Evolutionary conservation across 2,888 invertebrate species (phyloP), one percentile per base, ranked within the genome.

Genomic region (Rhaphigaster nebulosa): DNA sequence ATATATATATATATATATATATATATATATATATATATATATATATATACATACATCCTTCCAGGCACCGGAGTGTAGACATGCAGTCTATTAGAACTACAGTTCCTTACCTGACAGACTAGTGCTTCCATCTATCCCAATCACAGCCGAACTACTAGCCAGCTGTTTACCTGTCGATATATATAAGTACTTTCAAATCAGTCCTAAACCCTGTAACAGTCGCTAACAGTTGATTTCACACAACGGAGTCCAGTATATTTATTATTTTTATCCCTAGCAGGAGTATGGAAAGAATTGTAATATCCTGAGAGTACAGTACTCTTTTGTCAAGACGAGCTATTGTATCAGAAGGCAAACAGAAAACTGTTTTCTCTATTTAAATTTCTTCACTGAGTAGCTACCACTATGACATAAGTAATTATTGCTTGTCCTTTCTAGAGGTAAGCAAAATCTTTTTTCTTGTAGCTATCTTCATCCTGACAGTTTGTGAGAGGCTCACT

Each of bases 331-430:
- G 15, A 4, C 18, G 15, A 65, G 65, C 34, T 18, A 65, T 34
- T 65, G 65, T 65, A 29, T 18, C 29, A 4, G 18, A 34, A 18
- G 15, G 29, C 65, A 34, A 65, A 65, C 65, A 65, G 65, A 65
- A 60, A 65, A 65, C 65, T 65, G 65, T 65, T 65, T 34, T 65
- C 65, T 65, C 29, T 34, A 29, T 65, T 65, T 65, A 65, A 34
- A 65, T 65, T 65, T 65, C 65, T 65, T 65, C 15, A 29, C 15
- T 4, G 23, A 0, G 0, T 18, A 29, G 65, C 65, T 29, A 65
- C 15, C 29, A 23, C 29, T 65, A 23, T 65, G 65, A 65, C 65
- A 65, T 65, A 15, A 29, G 15, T 65, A 65, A 29, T 65, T 34
- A 65, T 29, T 8, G 34, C 65, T 65, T 4, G 29, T 65, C 15